These are phyloP conservation scores for Syngnathoides biaculeatus DNA, from an alignment of 2,113 vertebrate species.

Conservation along the genomic window DNA sequence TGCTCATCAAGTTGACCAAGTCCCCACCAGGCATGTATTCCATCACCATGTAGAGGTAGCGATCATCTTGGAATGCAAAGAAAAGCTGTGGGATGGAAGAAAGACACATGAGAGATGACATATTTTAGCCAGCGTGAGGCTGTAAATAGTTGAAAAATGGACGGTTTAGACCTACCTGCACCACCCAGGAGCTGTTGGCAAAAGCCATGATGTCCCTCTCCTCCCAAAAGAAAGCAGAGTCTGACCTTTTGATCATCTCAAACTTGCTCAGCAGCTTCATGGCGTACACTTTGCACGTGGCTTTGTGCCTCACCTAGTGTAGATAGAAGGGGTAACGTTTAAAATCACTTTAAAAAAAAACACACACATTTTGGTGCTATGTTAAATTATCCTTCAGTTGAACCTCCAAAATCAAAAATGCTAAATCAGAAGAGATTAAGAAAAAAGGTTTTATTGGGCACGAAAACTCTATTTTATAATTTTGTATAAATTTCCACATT, in stretches of 20 bases:
- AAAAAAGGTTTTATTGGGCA: background rate
- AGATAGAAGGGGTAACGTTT: background rate
- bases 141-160: background rate
- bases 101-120: background rate
- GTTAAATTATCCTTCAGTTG: background rate
- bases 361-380: no score
- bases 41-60: conserved; percentile 99
- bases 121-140: background rate
- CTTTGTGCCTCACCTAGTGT: conserved; percentile 91
- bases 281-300: conserved; percentile 90
- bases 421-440: background rate
- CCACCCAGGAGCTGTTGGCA: conserved; percentile 97
- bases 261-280: conserved; percentile 99
- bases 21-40: conserved; percentile 99
- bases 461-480: background rate
- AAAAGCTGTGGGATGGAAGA: conserved; percentile 77
- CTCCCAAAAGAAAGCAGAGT: conserved; percentile 99
- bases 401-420: background rate
- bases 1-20: conserved; percentile 98
- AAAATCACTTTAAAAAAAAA: background rate
- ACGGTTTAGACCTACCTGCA: conserved; percentile 78
- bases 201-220: conserved; percentile 99
- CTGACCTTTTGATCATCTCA: conserved; percentile 99
- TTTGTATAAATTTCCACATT: background rate
- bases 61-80: conserved; percentile 97